Evolutionary conservation across 2,113 vertebrate species (phyloP).

Genomic region (Trochalopteron elliotii): DNA sequence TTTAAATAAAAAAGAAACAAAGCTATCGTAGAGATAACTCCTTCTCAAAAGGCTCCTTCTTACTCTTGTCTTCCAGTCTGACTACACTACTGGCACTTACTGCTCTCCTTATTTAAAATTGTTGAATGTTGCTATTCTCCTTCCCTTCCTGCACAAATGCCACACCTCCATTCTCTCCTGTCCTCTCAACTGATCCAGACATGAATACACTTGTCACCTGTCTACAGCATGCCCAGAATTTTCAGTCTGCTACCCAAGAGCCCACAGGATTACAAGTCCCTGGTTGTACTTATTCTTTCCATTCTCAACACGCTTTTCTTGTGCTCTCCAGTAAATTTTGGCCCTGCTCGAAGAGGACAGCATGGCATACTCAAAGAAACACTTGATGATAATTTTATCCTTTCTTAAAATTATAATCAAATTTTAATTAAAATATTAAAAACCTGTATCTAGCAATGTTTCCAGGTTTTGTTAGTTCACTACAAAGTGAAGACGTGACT

Average conservation of each 20-base stretch:
- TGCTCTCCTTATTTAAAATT: not conserved
- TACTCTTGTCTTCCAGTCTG: not conserved
- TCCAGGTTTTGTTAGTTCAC: not conserved
- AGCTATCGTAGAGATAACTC: not conserved
- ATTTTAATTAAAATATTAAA: not conserved
- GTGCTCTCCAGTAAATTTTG: not conserved
- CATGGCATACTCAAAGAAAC: not conserved
- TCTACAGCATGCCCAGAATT: not conserved
- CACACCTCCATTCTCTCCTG: not conserved
- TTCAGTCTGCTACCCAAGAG: not conserved
- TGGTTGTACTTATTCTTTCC: not conserved
- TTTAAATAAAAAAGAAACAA: not conserved
- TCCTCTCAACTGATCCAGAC: not conserved
- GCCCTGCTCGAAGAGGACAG: not conserved
- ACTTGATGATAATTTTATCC: not conserved
- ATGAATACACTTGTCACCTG: fast-evolving
- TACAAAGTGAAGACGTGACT: not conserved
- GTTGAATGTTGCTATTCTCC: not conserved
- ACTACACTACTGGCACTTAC: not conserved
- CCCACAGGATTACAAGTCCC: not conserved
- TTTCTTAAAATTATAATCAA: not conserved
- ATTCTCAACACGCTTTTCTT: not conserved
- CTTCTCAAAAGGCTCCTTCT: not conserved
- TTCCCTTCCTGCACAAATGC: not conserved
- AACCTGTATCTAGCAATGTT: not conserved